Evolutionary conservation across 1,140 invertebrate genomes (phyloP), one percentile per base, ranked within the genome.

Genomic region (Argopecten irradians): DNA sequence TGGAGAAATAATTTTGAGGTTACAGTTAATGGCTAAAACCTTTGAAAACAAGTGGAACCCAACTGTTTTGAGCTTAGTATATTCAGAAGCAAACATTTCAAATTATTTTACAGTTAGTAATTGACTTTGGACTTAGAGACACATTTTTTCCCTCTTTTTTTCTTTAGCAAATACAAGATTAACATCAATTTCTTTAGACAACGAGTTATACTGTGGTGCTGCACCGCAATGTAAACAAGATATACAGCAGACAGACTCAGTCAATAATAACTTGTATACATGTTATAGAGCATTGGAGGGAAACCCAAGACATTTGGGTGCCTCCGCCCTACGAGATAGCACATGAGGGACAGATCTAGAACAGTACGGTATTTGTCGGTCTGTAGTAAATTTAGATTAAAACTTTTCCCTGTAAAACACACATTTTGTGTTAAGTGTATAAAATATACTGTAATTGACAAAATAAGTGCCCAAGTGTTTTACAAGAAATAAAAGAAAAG

Each of bases 41-140:
- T 71, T 71, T 71, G 55, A 71, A 71, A 71, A 71, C 55, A 71
- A 71, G 55, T 71, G 55, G 55, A 71, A 71, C 55, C 55, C 55
- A 28, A 71, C 55, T 28, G 55, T 19, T 71, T 5, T 71, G n/a
- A 1, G n/a, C 2, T 71, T 28, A 28, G 22, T 71, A 28, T 71
- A 46, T 46, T 8, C 43, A 19, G 3, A 8, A 28, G 55, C 55
- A 71, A 71, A 71, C 55, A n/a, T 71, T 71, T 71, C 55, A 71
- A 71, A 71, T 71, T n/a, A n/a, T n/a, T 71, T 71, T 28, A 71
- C 55, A 71, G 55, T n/a, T 46, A 11, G 13, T 71, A 71, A 71
- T 71, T 71, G 55, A 71, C n/a, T 5, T 28, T 5, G n/a, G 55
- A 71, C 55, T 16, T n/a, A 71, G 28, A 71, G 22, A 71, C 5